Evolutionary conservation across 2,888 invertebrate genomes (phyloP).

Genomic region (Oxycera nigricornis): DNA sequence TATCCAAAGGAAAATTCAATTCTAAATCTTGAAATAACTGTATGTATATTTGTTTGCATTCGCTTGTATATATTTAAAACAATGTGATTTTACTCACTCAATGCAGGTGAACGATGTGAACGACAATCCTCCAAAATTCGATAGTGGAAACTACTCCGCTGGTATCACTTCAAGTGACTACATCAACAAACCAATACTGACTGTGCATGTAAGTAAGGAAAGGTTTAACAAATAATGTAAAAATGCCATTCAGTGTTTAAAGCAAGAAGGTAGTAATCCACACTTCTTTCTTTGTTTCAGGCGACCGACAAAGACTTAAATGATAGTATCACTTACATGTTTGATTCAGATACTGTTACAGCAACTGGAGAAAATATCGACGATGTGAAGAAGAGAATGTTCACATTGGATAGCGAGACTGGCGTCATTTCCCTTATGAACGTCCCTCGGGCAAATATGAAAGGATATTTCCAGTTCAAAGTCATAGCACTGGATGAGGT

Average conservation of each 20-base stretch:
- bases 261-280: neutral
- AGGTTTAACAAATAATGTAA: no score
- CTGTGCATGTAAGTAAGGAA: constrained; percentile 61
- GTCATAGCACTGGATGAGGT: constrained; percentile 66
- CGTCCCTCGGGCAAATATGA: constrained; percentile 65
- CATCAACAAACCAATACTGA: constrained; percentile 63
- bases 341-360: constrained; percentile 59
- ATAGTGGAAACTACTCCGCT: constrained; percentile 62
- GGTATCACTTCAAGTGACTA: constrained; percentile 64
- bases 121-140: constrained; percentile 67
- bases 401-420: constrained; percentile 59
- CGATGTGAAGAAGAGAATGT: constrained; percentile 60
- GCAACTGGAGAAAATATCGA: constrained; percentile 62
- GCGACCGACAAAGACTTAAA: constrained; percentile 66
- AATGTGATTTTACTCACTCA: neutral
- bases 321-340: constrained; percentile 61
- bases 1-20: constrained; percentile 53
- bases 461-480: constrained; percentile 68
- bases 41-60: constrained; percentile 50
- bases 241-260: neutral
- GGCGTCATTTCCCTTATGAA: constrained; percentile 66
- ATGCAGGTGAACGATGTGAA: constrained; percentile 68
- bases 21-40: constrained; percentile 63
- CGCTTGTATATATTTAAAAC: no score
- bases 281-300: constrained; percentile 55